Evolutionary conservation across 2,888 invertebrate species (phyloP), one percentile per base, ranked within the genome.

Genomic region (Nyleta sp.): DNA sequence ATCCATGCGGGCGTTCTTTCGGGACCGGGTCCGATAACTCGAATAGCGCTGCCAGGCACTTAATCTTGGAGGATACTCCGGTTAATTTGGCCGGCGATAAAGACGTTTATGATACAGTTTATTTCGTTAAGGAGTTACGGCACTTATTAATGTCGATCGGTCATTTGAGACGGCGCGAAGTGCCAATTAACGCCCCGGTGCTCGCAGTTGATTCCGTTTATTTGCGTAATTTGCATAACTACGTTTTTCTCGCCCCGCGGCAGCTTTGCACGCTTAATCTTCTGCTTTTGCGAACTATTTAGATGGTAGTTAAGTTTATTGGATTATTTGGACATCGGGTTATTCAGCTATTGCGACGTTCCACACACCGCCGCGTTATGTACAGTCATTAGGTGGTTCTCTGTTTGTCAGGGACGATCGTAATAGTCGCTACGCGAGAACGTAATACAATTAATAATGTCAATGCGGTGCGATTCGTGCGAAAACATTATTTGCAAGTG

Each of bases 21-120:
- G n/a, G n/a, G n/a, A n/a, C n/a, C n/a, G n/a, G n/a, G n/a, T n/a
- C n/a, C n/a, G n/a, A n/a, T n/a, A n/a, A n/a, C n/a, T n/a, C n/a
- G n/a, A n/a, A n/a, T n/a, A n/a, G n/a, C n/a, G n/a, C n/a, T n/a
- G n/a, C n/a, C n/a, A n/a, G n/a, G n/a, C n/a, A n/a, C n/a, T n/a
- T n/a, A n/a, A 68, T 57, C 28, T 53, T 38, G 20, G 35, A 10
- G 13, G 10, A 33, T n/a, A 7, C 17, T 20, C 7, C n/a, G 18
- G 13, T 57, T 68, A 68, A 68, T 57, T 57, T 40, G 38, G 38
- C 53, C 28, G 20, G 17, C 8, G 44, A 59, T 52, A 52, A 62
- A 71, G 60, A 44, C 62, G 40, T 53, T 71, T 71, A 53, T 62
- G 53, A 62, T 53, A 62, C 33, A 40, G 44, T 62, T 53, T 71